Base-by-base conservation (phyloP, 2,888 invertebrate species). In the Caenorhabditis sp. region DNA sequence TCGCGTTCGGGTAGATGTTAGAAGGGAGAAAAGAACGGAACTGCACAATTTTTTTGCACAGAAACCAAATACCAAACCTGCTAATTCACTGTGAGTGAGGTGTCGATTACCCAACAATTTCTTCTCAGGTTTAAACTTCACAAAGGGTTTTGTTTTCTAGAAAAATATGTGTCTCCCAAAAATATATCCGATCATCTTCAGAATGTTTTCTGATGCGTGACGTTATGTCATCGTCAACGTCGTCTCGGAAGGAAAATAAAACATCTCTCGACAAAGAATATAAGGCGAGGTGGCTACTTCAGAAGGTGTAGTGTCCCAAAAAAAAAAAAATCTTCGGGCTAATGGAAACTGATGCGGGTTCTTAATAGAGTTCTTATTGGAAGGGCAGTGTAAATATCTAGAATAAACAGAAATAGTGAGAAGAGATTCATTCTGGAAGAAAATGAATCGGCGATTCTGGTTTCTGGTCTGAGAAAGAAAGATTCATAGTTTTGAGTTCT, bases 1-100 rank as follows among this genome's bases (percentile, higher is more conserved):
- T 75, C 49, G 68, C 76, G 76, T 77, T 77, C 76, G 70, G 70
- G 41, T 58, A 41, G 72, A 70, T 28, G 56, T 41, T 41, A 61
- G 58, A 66, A 64, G 70, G 38, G 51, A 73, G 51, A 61, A 63
- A 68, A 68, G 68, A 68, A 66, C 66, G 66, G 35, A 66, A 54
- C 38, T 54, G 68, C 68, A 51, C 38, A 54, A 38, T 54, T 54
- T 68, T 31, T n/a, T 31, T 49, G 1, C 24, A 2, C 44, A 19
- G 44, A 64, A 47, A 35, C 72, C 54, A 44, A 47, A 72, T 68
- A 51, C 64, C 16, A 24, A 2, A 64, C 26, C 69, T 31, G 51
- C 56, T 69, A 26, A 41, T 54, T 54, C 41, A 56, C 61, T 12
- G 38, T 8, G 31, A 35, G 31, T 2, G 38, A 47, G 44, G 59